These are phyloP conservation scores for Puntigrus tetrazona DNA, from an alignment of 2,113 vertebrate genomes.

Conservation along the genomic window DNA sequence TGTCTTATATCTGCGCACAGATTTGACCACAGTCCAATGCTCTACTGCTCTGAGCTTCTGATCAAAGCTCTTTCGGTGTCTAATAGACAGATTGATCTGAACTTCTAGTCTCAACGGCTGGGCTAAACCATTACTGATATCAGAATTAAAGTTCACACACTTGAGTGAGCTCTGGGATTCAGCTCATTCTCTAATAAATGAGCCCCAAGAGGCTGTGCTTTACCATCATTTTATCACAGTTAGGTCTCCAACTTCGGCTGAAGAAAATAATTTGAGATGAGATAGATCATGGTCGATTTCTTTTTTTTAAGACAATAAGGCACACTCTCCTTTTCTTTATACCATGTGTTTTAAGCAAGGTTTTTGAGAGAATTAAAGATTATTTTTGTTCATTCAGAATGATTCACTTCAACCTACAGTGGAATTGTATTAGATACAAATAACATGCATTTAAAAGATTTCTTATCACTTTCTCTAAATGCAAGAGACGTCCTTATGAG, in stretches of 20 bases:
- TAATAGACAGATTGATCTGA: slow-evolving; percentile 48
- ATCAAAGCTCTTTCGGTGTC: slow-evolving; percentile 32
- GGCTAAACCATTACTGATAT: slow-evolving; percentile 24
- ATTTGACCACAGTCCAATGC: background rate
- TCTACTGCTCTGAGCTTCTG: background rate
- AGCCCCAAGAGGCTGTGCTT: background rate
- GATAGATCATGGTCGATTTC: background rate
- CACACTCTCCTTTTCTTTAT: background rate
- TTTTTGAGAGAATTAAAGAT: no score
- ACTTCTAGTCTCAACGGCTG: slow-evolving; percentile 33
- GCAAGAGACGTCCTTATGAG: no score
- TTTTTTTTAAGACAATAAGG: background rate
- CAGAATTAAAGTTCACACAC: slow-evolving; percentile 50
- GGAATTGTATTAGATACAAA: no score
- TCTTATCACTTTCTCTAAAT: no score
- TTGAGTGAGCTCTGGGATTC: slow-evolving; percentile 43
- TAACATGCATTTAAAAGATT: no score
- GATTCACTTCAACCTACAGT: no score
- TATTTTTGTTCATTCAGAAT: no score
- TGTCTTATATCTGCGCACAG: background rate
- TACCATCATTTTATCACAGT: background rate
- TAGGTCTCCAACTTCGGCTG: background rate
- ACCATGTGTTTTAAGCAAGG: background rate
- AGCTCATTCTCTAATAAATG: background rate
- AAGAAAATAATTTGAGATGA: background rate